Evolutionary conservation across 2,797 vertebrate species (phyloP).

Genomic region (Tokudaia tokunoshimensis): DNA sequence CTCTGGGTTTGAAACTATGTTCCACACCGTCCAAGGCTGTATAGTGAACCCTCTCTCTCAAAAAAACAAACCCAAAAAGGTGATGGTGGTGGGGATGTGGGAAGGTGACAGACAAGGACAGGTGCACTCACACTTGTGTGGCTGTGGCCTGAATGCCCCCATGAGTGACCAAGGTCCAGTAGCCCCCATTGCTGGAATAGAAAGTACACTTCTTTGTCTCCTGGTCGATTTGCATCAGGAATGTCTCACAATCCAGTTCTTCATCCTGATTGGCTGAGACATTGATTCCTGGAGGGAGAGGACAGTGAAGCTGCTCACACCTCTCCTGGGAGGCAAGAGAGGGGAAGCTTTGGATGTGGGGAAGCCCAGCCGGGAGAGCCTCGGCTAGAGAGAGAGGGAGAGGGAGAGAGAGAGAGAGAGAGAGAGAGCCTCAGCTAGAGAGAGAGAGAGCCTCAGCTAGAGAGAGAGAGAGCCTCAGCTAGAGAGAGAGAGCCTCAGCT

Average conservation of each 20-base stretch:
- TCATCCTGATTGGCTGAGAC: slow-evolving; percentile 98
- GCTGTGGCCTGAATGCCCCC: slow-evolving; percentile 96
- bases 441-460: no score
- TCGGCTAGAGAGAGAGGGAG: background rate
- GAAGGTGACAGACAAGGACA: rapidly evolving
- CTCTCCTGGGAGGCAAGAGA: slow-evolving; percentile 30
- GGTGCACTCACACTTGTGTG: slow-evolving; percentile 92
- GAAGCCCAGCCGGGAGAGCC: background rate
- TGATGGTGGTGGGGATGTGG: background rate
- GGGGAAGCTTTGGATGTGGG: background rate
- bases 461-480: no score
- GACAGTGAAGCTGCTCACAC: background rate
- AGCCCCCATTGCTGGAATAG: slow-evolving; percentile 94
- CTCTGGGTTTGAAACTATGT: background rate
- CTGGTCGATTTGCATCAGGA: slow-evolving; percentile 97
- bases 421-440: no score
- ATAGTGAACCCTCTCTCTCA: no score
- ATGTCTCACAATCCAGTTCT: slow-evolving; percentile 96
- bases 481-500: no score
- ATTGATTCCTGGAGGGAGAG: slow-evolving; percentile 91
- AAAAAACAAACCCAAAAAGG: background rate
- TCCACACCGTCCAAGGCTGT: background rate
- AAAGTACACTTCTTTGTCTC: slow-evolving; percentile 95
- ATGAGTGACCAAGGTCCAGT: slow-evolving; percentile 96
- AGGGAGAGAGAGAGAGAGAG: no score